Evolutionary conservation across 2,113 vertebrate species (phyloP), one percentile per base, ranked within the genome.

Genomic region (Oncorhynchus mykiss): DNA sequence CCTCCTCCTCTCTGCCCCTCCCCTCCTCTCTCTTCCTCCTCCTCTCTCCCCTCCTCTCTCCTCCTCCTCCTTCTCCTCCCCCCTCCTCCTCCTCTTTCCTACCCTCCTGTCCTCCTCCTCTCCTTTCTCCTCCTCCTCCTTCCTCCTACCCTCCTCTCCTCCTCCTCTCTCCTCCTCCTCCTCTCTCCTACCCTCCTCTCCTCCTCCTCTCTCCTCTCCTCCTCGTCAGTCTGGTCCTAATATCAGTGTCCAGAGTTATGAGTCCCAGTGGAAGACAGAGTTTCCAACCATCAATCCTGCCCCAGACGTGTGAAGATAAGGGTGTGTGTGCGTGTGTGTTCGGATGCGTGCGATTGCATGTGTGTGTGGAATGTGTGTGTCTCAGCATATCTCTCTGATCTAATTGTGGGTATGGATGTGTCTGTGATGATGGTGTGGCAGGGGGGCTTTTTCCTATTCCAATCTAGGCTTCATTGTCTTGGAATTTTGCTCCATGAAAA

Each of bases 401-500:
- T 81, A 74, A 73, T 82, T 62, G 45, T 54, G 75, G 59, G 71
- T 45, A 39, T 69, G 68, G 74, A 80, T 13, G 4, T 51, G 49
- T 51, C 39, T 39, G 49, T 54, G 49, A 16, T 51, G 49, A 51
- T 51, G 13, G 67, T 84, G 78, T 71, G 76, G 74, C 39, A 22
- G 69, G 76, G 66, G 66, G 51, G 31, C 7, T 70, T 77, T 78
- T 74, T 80, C 24, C 72, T 25, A 70, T 72, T 78, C 75, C 78
- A 80, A 78, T 67, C 72, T 57, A 74, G 73, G 79, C 73, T 83
- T 81, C 71, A 81, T 75, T 73, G 73, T 80, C 80, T 69, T 75
- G 82, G 82, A 87, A 87, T 85, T 82, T 80, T 79, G 84, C 71
- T 74, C 60, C 71, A 72, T 67, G 51, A 84, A 85, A 81, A 77